These are phyloP conservation scores for Trichopria drosophilae DNA, from an alignment of 2,888 invertebrate species.

Conservation along the genomic window DNA sequence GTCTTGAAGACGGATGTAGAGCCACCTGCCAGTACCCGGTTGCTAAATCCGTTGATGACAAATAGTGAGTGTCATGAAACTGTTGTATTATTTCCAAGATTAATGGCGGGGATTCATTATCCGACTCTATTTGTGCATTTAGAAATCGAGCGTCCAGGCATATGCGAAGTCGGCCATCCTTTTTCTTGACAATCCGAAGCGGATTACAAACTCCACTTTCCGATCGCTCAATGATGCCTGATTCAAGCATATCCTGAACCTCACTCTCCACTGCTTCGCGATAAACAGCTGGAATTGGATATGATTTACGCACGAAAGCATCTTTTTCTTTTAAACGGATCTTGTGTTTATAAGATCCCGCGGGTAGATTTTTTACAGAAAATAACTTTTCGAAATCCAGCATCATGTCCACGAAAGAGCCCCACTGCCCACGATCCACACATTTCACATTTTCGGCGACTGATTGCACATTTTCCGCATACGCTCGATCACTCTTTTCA, in stretches of 20 bases:
- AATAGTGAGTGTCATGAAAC: constrained; percentile 33
- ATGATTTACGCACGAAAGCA: neutral
- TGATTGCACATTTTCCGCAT: no score
- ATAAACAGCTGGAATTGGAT: neutral
- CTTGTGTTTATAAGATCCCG: no score
- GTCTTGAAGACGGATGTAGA: no score
- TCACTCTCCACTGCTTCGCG: neutral
- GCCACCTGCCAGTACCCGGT: constrained; percentile 38
- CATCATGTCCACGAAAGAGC: no score
- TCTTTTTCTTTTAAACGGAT: no score
- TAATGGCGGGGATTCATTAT: constrained; percentile 32
- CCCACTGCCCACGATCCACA: no score
- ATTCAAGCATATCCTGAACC: neutral
- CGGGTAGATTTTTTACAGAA: no score
- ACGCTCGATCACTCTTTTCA: no score
- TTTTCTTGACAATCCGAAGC: constrained; percentile 35
- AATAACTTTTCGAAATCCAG: no score
- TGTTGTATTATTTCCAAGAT: constrained; percentile 32
- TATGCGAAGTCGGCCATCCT: constrained; percentile 40
- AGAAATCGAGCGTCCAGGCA: constrained; percentile 45
- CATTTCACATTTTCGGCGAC: no score
- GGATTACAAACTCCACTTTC: neutral
- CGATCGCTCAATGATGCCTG: neutral
- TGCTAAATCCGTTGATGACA: constrained; percentile 33
- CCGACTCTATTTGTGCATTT: constrained; percentile 38